Evolutionary conservation across 2,113 vertebrate species (phyloP).

Genomic region (Malurus cyaneus): DNA sequence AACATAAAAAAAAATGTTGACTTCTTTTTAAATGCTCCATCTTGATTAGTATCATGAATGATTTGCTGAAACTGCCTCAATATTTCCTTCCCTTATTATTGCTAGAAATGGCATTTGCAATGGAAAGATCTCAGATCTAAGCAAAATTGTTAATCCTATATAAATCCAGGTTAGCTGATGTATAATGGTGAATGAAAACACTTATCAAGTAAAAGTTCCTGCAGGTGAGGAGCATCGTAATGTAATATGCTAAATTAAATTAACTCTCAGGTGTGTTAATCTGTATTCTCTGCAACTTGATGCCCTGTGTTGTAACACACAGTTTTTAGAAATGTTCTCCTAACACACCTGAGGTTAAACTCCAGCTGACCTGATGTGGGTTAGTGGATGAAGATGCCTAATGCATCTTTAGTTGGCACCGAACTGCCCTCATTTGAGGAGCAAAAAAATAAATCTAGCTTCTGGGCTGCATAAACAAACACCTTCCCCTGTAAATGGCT

Average conservation of each 20-base stretch:
- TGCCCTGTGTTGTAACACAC: not conserved
- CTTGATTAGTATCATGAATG: not conserved
- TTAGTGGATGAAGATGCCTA: not conserved
- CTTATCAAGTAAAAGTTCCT: not conserved
- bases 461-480: constrained; percentile 2
- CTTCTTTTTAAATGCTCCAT: not conserved
- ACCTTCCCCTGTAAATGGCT: not conserved
- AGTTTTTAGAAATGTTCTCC: not conserved
- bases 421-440: not conserved
- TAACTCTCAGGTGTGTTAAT: not conserved
- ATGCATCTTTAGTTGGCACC: not conserved
- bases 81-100: not conserved
- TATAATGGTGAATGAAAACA: not conserved
- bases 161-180: not conserved
- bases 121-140: not conserved
- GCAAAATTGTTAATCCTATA: not conserved
- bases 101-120: not conserved
- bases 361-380: not conserved
- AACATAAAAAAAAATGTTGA: not conserved
- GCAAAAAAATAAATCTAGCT: not conserved
- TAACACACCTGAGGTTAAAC: not conserved
- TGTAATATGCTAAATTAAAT: not conserved
- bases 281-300: not conserved
- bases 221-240: not conserved
- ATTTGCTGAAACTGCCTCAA: not conserved